These are phyloP conservation scores for Eptesicus fuscus DNA, from an alignment of 2,113 vertebrate species.

Conservation along the genomic window DNA sequence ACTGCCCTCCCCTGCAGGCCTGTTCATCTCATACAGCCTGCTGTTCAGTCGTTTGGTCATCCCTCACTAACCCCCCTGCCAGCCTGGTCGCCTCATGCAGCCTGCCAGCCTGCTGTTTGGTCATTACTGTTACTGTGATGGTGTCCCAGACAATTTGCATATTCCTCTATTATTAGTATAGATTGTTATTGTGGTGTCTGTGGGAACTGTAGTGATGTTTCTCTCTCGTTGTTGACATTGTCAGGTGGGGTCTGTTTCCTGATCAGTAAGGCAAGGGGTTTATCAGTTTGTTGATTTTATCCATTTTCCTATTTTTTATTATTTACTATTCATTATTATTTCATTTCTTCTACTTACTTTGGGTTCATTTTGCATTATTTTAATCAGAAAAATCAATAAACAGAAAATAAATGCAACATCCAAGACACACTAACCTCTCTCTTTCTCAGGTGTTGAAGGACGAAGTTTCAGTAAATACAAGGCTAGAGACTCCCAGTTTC, in stretches of 20 bases:
- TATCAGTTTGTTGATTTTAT: neutral
- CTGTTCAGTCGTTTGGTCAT: no score
- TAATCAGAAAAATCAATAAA: neutral
- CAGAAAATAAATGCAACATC: neutral
- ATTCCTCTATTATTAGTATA: no score
- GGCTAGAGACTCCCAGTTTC: neutral
- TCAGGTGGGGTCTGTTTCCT: neutral
- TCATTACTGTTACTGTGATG: no score
- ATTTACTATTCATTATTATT: neutral
- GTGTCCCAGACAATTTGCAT: no score
- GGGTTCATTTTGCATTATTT: slow-evolving; percentile 4
- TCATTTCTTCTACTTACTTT: neutral
- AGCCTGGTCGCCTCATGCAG: no score
- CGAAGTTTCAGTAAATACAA: neutral
- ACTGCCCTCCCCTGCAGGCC: no score
- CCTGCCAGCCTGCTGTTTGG: no score
- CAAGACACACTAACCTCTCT: neutral
- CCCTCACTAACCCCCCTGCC: no score
- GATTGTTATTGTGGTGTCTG: neutral
- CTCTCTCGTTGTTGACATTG: neutral
- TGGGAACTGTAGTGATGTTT: neutral
- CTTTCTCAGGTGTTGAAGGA: neutral
- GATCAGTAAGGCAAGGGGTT: neutral
- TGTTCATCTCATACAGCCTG: no score
- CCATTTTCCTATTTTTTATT: neutral